Evolutionary conservation across 2,888 invertebrate species (phyloP).

Genomic region (Cephus pygmeus): DNA sequence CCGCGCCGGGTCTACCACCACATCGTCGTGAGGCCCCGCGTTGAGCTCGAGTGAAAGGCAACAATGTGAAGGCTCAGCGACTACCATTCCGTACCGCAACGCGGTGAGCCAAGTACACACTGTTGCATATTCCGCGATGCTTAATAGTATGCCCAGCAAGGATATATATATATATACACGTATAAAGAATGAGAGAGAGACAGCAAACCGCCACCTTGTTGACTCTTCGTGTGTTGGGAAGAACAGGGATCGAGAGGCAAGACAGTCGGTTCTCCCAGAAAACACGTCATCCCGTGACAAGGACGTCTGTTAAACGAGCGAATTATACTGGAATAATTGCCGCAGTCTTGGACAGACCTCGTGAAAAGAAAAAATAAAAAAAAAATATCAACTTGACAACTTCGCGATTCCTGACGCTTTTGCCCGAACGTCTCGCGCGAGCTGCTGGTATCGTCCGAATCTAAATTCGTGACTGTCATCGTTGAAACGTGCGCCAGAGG

Average conservation of each 20-base stretch:
- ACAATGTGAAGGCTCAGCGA: conserved; percentile 58
- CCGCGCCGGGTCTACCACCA: background rate
- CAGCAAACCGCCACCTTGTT: background rate
- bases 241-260: conserved; percentile 3
- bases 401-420: background rate
- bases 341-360: conserved; percentile 29
- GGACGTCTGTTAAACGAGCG: conserved; percentile 56
- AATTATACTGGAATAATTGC: conserved; percentile 57
- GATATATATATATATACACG: background rate
- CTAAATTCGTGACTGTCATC: background rate
- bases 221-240: conserved; percentile 3
- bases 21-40: background rate
- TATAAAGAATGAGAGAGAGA: too few species aligned
- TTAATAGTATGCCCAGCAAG: background rate
- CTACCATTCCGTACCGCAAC: conserved; percentile 3
- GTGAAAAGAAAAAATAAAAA: conserved; percentile 44
- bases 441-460: background rate
- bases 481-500: background rate
- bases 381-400: conserved; percentile 27
- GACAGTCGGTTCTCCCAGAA: conserved; percentile 37
- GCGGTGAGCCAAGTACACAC: background rate
- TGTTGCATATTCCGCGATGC: background rate
- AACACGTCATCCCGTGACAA: conserved; percentile 51
- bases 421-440: background rate
- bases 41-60: conserved; percentile 57